Evolutionary conservation across 2,797 vertebrate species (phyloP), one percentile per base, ranked within the genome.

Genomic region (Phoxinus dragarum): DNA sequence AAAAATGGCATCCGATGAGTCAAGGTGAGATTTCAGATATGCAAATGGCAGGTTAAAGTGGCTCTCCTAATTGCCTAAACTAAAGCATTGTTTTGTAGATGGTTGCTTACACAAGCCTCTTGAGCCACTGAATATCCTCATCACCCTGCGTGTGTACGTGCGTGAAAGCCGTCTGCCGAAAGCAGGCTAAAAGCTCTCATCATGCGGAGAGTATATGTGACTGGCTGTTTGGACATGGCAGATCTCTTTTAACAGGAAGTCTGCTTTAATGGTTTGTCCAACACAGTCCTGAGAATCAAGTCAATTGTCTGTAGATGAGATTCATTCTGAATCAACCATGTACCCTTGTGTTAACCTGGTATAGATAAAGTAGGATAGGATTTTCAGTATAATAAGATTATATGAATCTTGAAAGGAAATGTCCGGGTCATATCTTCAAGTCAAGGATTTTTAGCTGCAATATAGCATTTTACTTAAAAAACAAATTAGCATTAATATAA

Each of bases 201-300:
- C 89, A 91, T 83, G 40, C 89, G 88, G 84, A 61, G 86, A 71
- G 38, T 85, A 85, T 88, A 80, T 93, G 89, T 88, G 90, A 90
- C 89, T 89, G 73, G 87, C 81, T 78, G 82, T 73, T 71, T 73
- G 72, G 86, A 88, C 23, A 85, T 74, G 81, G n/a, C 34, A 49
- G 52, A 52, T 81, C 54, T 75, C 42, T 73, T 14, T 59, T n/a
- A 79, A 76, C 68, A 76, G 64, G 88, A 85, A 79, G 68, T 75
- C 12, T 72, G 42, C 10, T 54, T 81, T 84, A 86, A 61, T 80
- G 17, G 40, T 42, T 31, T n/a, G 21, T 14, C 40, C 47, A 42
- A 27, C 12, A 7, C 21, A 38, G 31, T 66, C 31, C 11, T 34
- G 23, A 78, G 19, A 74, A 54, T 23, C 52, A 74, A 38, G 75